Evolutionary conservation across 2,113 vertebrate species (phyloP), one percentile per base, ranked within the genome.

Genomic region (Taurulus bubalis): DNA sequence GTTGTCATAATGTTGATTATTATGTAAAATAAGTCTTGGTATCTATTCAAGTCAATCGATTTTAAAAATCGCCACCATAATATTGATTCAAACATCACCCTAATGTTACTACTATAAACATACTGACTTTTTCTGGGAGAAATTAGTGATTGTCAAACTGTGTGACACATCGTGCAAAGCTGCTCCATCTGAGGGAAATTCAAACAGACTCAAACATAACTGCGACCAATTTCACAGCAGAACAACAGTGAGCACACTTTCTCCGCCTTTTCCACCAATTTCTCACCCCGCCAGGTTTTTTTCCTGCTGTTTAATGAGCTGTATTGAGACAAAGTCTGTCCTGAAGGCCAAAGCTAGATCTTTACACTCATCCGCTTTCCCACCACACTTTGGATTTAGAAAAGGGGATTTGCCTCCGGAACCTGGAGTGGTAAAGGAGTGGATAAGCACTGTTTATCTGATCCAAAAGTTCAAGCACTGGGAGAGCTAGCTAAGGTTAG

Each of bases 361-460:
- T 71, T 69, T 56, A 69, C 42, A 47, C 71, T 83, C 38, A 75
- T 72, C 75, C 6, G 11, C 64, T 86, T 90, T 90, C 80, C 69
- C 71, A 71, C 60, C 84, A 82, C 82, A 63, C 42, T 77, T 15
- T 73, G 82, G 76, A 80, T 71, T 92, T 82, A 75, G 47, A 83
- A 62, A 70, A 15, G 47, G 83, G 58, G 88, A 82, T 89, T 90
- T 86, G 72, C 69, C 9, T 70, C 64, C 28, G 80, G 82, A 78
- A 73, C 84, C 65, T 38, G 58, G n/a, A 82, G 73, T 73, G 66
- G 77, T 53, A 72, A 79, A 60, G 55, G 62, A 79, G 49, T 3
- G 66, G 79, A 86, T 86, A 80, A 80, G 65, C 62, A 38, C 55
- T 51, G 51, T 82, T 89, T 81, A 90, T 92, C 87, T 89, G 83